Conservation (phyloP, 2,113 vertebrate species). For the Sylvia atricapilla region DNA sequence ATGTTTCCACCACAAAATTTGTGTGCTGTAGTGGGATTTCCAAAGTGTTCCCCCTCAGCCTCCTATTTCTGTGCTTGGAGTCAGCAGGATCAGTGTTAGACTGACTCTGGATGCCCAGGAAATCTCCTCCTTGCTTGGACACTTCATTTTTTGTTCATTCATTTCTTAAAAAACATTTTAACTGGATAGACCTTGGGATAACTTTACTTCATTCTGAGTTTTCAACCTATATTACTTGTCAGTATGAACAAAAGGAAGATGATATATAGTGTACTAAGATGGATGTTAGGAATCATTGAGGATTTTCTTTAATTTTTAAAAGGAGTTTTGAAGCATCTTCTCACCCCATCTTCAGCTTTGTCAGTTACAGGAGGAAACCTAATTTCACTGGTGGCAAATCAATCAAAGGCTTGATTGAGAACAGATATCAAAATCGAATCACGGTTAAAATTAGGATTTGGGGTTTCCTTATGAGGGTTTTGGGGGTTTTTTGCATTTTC, state of each 20-base stretch:
- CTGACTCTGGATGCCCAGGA: neutral
- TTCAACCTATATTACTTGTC: fast-evolving
- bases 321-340: neutral
- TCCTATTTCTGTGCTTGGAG: neutral
- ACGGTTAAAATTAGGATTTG: neutral
- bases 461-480: fast-evolving
- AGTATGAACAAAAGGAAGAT: neutral
- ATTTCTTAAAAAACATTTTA: neutral
- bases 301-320: neutral
- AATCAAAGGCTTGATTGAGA: neutral
- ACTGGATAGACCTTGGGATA: neutral
- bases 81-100: neutral
- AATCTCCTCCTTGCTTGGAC: neutral
- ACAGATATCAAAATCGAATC: neutral
- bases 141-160: fast-evolving
- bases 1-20: neutral
- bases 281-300: neutral
- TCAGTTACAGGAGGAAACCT: neutral
- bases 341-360: neutral
- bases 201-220: neutral
- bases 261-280: neutral
- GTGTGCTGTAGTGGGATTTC: neutral
- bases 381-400: neutral
- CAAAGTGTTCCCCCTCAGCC: neutral
- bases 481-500: neutral